Evolutionary conservation across 2,888 invertebrate species (phyloP), one percentile per base, ranked within the genome.

Genomic region (Hetaerina titia): DNA sequence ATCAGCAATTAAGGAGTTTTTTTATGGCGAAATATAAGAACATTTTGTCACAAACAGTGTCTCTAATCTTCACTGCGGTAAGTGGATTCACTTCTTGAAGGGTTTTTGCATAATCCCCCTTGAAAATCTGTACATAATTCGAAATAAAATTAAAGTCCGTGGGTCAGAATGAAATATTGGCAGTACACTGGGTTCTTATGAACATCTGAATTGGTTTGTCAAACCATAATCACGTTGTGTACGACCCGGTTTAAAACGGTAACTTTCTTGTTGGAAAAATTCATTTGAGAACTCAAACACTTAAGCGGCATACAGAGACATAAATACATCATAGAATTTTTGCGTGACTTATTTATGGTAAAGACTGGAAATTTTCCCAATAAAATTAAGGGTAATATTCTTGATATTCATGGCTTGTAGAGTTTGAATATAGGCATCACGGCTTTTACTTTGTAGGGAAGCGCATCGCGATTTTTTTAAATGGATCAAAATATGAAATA

Each of bases 81-180:
- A 56, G 69, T 56, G 57, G 13, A 89, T 58, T 89, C 57, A 58
- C 2, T 92, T 92, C 69, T 92, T n/a, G 74, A 64, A 64, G n/a
- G 22, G 4, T 92, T 69, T 92, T 92, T 69, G 92, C 92, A 92
- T 92, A 69, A 92, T 92, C 64, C 69, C 22, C 15, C 11, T 22
- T 64, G 22, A 22, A 56, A 56, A 22, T n/a, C 56, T 45, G 45
- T 22, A 22, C 56, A 56, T 22, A 25, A 25, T 92, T n/a, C 31
- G 92, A 56, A 56, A 13, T 2, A 81, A 81, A 81, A 56, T 9
- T 2, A 56, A 56, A n/a, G 45, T 56, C 13, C 64, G 15, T 45
- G 45, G 56, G 45, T 19, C 57, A n/a, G 31, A 92, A 74, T 56
- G 31, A 74, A 92, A 74, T 92, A 74, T 64, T 69, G 56, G 69